These are phyloP conservation scores for Henicopernis longicauda DNA, from an alignment of 2,113 vertebrate genomes.

Conservation along the genomic window DNA sequence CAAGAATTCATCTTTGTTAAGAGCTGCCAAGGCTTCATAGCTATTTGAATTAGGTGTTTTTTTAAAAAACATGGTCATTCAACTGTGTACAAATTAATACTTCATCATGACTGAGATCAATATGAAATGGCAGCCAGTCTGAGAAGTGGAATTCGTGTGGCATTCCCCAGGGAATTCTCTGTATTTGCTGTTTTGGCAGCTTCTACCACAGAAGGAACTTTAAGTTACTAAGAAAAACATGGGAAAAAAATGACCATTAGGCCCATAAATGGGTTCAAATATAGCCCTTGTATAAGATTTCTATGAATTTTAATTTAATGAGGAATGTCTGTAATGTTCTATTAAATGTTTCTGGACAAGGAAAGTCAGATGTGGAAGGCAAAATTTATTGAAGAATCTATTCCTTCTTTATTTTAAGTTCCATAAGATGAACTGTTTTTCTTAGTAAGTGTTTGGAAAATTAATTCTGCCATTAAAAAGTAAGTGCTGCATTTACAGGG, in stretches of 20 bases:
- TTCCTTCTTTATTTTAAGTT: constrained; percentile 34
- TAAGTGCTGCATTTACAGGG: background rate
- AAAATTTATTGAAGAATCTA: background rate
- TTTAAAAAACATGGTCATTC: background rate
- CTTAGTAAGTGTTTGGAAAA: background rate
- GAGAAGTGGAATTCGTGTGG: constrained; percentile 20
- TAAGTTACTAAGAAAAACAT: constrained; percentile 56
- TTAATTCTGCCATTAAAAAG: background rate
- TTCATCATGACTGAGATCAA: constrained; percentile 51
- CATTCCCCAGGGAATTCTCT: constrained; percentile 20
- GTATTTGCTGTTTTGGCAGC: constrained; percentile 48
- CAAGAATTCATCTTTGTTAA: constrained; percentile 21
- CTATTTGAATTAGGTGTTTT: constrained; percentile 13
- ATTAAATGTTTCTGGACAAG: constrained; percentile 26
- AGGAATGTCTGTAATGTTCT: constrained; percentile 47
- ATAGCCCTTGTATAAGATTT: constrained; percentile 43
- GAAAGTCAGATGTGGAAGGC: constrained; percentile 30
- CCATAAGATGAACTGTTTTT: constrained; percentile 16
- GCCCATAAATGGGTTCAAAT: constrained; percentile 40
- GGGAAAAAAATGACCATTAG: constrained; percentile 13
- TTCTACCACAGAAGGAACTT: constrained; percentile 34
- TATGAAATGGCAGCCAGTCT: constrained; percentile 39
- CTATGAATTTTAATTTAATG: constrained; percentile 42
- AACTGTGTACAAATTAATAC: constrained; percentile 55
- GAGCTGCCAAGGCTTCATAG: constrained; percentile 1